phyloP scores from a whole-genome alignment of 2,797 vertebrate species.

The Avahi laniger region DNA sequence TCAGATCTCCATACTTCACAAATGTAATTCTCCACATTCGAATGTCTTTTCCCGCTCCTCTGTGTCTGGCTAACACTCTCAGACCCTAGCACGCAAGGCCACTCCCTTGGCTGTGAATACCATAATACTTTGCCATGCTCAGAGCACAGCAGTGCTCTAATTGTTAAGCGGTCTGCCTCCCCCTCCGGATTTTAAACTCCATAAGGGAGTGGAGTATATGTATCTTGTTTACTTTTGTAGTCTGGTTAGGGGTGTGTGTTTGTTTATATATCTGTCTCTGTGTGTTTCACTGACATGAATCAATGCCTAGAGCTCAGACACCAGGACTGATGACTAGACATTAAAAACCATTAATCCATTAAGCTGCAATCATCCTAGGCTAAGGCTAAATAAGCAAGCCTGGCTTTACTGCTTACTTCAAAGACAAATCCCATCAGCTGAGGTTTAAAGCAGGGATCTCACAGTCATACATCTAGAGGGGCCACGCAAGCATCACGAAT shows the following conservation, averaged over 20 bases:
- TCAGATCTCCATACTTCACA: not conserved
- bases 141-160: not conserved
- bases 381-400: not conserved
- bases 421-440: not conserved
- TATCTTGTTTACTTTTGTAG: not conserved
- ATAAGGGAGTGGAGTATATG: not conserved
- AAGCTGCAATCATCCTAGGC: not conserved
- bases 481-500: not conserved
- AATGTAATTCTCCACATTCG: not conserved
- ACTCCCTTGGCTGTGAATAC: not conserved
- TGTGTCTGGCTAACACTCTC: not conserved
- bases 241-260: not conserved
- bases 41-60: not conserved
- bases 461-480: not conserved
- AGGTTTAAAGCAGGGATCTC: not conserved
- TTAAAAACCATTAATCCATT: not conserved
- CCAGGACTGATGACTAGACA: not conserved
- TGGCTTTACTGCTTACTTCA: not conserved
- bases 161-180: not conserved
- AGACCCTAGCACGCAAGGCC: not conserved
- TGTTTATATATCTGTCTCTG: not conserved
- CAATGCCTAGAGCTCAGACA: not conserved
- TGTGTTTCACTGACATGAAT: not conserved
- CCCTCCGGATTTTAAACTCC: not conserved
- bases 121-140: not conserved